A percentile compares a stretch with the other conserved stretches of the same genome.
phyloP scores from a whole-genome alignment of 2,888 invertebrate species.

The Apantesis nais region DNA sequence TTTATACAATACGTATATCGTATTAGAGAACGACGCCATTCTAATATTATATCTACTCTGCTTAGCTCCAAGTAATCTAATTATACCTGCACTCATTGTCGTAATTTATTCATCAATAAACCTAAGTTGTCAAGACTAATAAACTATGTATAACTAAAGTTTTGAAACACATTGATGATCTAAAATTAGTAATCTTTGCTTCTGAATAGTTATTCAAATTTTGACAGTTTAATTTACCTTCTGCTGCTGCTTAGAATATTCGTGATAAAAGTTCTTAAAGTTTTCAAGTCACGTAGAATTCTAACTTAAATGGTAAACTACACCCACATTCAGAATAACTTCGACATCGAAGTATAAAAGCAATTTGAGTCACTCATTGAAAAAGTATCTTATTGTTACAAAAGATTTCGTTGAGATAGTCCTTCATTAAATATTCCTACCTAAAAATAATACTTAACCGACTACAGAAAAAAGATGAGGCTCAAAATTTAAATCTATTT shows the following conservation, averaged over 20 bases:
- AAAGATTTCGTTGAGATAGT: background rate
- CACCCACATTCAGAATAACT: background rate
- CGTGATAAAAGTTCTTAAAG: background rate
- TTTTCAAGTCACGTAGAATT: background rate
- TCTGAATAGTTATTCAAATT: background rate
- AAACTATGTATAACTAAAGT: background rate
- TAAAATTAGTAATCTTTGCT: background rate
- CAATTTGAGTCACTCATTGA: background rate
- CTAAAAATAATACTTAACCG: background rate
- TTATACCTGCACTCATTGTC: too few species aligned
- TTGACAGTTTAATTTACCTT: background rate
- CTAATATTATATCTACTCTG: too few species aligned
- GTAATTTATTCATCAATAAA: background rate
- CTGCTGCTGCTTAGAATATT: background rate
- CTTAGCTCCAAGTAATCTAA: too few species aligned
- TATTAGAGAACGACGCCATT: too few species aligned
- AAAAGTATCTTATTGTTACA: background rate
- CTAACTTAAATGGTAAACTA: background rate
- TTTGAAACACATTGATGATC: too few species aligned
- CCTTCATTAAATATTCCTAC: background rate
- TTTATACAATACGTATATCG: too few species aligned
- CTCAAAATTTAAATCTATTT: background rate
- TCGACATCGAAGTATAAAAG: background rate
- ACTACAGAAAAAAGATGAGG: background rate
- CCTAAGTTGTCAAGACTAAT: background rate